These are phyloP conservation scores for Patella depressa DNA, from an alignment of 2,888 invertebrate species.

Conservation along the genomic window DNA sequence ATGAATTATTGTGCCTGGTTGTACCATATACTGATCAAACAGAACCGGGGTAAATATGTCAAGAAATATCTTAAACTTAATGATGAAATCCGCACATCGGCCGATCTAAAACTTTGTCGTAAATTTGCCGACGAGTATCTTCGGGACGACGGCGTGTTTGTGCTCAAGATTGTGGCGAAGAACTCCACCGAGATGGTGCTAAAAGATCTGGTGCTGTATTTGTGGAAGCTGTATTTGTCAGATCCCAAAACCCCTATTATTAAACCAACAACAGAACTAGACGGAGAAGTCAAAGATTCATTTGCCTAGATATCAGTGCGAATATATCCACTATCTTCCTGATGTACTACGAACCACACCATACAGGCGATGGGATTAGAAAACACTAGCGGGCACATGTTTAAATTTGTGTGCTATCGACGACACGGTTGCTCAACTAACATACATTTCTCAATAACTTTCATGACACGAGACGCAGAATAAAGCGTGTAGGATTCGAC, in stretches of 20 bases:
- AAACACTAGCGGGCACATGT: too few relatives aligned
- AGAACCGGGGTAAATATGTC: constrained; percentile 49
- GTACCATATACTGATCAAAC: constrained; percentile 49
- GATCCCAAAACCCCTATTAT: not conserved
- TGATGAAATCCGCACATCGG: constrained; percentile 51
- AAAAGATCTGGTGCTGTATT: constrained; percentile 50
- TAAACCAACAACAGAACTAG: not conserved
- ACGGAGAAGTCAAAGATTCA: not conserved
- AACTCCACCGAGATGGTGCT: constrained; percentile 63
- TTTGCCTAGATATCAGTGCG: not conserved
- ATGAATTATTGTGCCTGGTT: constrained; percentile 54
- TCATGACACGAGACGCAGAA: too few relatives aligned
- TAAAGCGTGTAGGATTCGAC: too few relatives aligned
- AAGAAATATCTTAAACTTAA: constrained; percentile 59
- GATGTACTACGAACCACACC: too few relatives aligned
- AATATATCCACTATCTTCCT: too few relatives aligned
- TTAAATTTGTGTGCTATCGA: too few relatives aligned
- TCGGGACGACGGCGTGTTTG: constrained; percentile 61
- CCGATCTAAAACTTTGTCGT: constrained; percentile 52
- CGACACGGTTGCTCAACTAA: too few relatives aligned
- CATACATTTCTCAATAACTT: too few relatives aligned
- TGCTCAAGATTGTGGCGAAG: constrained; percentile 52
- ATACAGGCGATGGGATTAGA: too few relatives aligned
- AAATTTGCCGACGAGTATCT: constrained; percentile 60
- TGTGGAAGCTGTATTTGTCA: constrained; percentile 49